Evolutionary conservation across 2,113 vertebrate genomes (phyloP).

Genomic region (Dipodomys merriami): DNA sequence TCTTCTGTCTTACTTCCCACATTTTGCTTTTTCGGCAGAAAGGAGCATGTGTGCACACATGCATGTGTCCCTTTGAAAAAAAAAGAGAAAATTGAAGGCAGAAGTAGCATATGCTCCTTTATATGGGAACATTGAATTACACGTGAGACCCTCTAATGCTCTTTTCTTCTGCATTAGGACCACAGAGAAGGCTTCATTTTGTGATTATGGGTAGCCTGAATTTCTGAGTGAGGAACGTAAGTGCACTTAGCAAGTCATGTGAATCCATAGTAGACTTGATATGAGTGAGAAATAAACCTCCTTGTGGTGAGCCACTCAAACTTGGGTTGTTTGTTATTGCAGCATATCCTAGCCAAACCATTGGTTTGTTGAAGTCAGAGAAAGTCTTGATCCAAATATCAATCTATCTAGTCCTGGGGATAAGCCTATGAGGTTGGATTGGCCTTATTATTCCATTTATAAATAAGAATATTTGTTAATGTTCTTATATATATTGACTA

Average conservation of each 20-base stretch:
- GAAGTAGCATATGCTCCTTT: background rate
- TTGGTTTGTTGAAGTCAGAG: background rate
- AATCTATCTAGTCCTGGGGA: background rate
- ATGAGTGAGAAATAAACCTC: background rate
- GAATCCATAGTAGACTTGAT: background rate
- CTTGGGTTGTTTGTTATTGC: background rate
- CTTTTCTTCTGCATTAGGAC: background rate
- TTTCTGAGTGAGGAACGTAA: conserved; percentile 24
- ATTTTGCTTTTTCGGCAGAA: conserved; percentile 31
- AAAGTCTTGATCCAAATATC: conserved; percentile 17
- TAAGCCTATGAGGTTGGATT: background rate
- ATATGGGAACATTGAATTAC: background rate
- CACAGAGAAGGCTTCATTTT: background rate
- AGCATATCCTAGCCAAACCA: background rate
- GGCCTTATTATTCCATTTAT: background rate
- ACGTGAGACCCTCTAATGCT: background rate
- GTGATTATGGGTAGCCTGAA: background rate
- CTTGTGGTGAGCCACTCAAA: background rate
- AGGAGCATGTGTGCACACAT: conserved; percentile 36
- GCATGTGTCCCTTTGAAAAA: background rate
- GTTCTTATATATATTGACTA: background rate
- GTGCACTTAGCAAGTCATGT: background rate
- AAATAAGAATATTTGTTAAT: background rate
- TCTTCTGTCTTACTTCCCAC: background rate
- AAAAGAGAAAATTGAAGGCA: conserved; percentile 43